phyloP scores from a whole-genome alignment of 2,113 vertebrate genomes.

The Indicator maculatus region DNA sequence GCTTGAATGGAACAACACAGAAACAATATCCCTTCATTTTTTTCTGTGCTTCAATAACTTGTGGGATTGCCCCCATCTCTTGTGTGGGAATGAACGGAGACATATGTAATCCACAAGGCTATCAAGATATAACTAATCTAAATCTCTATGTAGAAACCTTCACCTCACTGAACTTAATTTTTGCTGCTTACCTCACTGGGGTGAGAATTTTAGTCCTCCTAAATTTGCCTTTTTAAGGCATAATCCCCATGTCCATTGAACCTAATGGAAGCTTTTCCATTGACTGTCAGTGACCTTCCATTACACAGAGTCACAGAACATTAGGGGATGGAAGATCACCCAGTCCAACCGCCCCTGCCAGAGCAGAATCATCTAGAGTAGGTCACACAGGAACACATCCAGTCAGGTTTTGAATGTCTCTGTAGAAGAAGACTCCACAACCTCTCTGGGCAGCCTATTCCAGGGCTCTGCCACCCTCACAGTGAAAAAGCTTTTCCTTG shows the following conservation, averaged over 20 bases:
- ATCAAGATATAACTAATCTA: neutral
- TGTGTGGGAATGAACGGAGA: neutral
- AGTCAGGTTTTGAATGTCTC: no score
- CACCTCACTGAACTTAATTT: neutral
- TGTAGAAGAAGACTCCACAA: no score
- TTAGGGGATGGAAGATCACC: no score
- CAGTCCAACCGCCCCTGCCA: no score
- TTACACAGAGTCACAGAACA: neutral
- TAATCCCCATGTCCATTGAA: neutral
- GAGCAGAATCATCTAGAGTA: no score
- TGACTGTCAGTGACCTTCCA: slow-evolving; percentile 16
- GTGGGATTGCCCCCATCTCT: neutral
- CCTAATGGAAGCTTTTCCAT: slow-evolving; percentile 1
- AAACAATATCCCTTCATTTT: neutral
- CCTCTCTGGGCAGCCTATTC: no score
- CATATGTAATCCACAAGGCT: neutral
- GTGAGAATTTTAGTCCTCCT: neutral
- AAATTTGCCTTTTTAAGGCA: neutral
- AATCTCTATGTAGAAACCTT: neutral
- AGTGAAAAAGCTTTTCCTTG: no score
- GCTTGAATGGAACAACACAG: neutral
- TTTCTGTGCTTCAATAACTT: neutral
- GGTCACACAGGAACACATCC: no score
- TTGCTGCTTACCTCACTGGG: neutral
- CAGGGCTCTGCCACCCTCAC: no score